Evolutionary conservation across 2,113 vertebrate species (phyloP), one percentile per base, ranked within the genome.

Genomic region (Natator depressus): DNA sequence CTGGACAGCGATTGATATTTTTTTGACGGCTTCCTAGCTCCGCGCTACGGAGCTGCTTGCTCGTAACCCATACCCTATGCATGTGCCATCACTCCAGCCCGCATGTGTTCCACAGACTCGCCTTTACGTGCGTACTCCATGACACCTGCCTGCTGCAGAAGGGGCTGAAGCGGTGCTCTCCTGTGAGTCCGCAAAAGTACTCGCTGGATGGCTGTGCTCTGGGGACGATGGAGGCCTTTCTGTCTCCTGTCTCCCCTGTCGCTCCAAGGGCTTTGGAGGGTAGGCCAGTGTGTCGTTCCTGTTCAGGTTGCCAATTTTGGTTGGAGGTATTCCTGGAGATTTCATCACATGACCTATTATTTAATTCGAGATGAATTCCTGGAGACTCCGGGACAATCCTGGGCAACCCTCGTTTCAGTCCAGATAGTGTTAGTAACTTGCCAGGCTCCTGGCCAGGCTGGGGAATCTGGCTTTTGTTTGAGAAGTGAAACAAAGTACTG

Each of bases 151-250:
- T 78, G 83, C 93, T 91, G 94, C 90, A 69, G 93, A 83, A 80
- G 81, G 84, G 95, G 88, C 86, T 82, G 84, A 84, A 89, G 83
- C 92, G n/a, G 86, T 54, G 92, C 59, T 84, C 75, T 85, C 51
- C 89, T 82, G 75, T 79, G 62, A 94, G 93, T 91, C 1, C 5
- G 49, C 12, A 69, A 46, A 85, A 88, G n/a, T 85, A 86, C 92
- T 5, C n/a, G 88, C 76, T 90, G 96, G 91, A 90, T 96, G 88
- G 92, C 95, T 97, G 88, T 89, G 95, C 96, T 97, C 97, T 90
- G 65, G 96, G 96, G 97, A 96, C 0, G 29, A 93, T 57, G 62
- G 83, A 93, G 93, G 91, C 87, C 95, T 91, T 95, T 95, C 94
- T 0, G 0, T 94, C 97, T 97, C 87, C 79, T 95, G 85, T 76